These are phyloP conservation scores for Crioceris asparagi DNA, from an alignment of 2,888 invertebrate genomes.

Conservation along the genomic window DNA sequence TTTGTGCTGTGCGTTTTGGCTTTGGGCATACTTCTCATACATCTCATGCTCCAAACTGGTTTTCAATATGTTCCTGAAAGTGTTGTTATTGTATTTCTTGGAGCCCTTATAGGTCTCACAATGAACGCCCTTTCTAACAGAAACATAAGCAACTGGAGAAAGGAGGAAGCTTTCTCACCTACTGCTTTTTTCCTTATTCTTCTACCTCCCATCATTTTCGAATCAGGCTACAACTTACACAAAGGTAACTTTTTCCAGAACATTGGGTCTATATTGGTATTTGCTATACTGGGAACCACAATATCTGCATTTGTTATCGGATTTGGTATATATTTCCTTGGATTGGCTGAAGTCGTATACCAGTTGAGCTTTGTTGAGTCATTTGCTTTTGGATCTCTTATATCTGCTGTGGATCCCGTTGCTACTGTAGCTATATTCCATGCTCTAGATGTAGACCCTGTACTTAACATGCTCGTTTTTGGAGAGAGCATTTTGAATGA, in stretches of 20 bases:
- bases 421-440: slow-evolving; percentile 98
- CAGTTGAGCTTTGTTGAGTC: slow-evolving; percentile 90
- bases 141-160: slow-evolving; percentile 89
- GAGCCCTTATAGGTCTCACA: slow-evolving; percentile 83
- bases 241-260: slow-evolving; percentile 96
- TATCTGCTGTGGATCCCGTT: slow-evolving; percentile 98
- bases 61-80: slow-evolving; percentile 97
- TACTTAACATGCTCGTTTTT: slow-evolving; percentile 98
- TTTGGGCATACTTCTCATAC: slow-evolving; percentile 86
- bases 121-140: slow-evolving; percentile 81
- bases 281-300: slow-evolving; percentile 94
- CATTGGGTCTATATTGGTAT: slow-evolving; percentile 95
- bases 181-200: slow-evolving; percentile 96
- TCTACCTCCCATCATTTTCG: slow-evolving; percentile 97
- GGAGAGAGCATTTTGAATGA: slow-evolving; percentile 94
- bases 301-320: slow-evolving; percentile 97
- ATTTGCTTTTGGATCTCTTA: slow-evolving; percentile 95
- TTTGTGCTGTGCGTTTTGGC: slow-evolving; percentile 94
- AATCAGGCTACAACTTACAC: slow-evolving; percentile 97
- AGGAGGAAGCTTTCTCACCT: slow-evolving; percentile 96
- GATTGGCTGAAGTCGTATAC: slow-evolving; percentile 85
- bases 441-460: slow-evolving; percentile 92
- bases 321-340: slow-evolving; percentile 88
- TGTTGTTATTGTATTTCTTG: slow-evolving; percentile 91
- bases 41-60: slow-evolving; percentile 79